A percentile compares a stretch with the other conserved stretches of the same genome.
These are phyloP conservation scores for Halesus radiatus DNA, from an alignment of 1,140 invertebrate genomes.

Conservation along the genomic window DNA sequence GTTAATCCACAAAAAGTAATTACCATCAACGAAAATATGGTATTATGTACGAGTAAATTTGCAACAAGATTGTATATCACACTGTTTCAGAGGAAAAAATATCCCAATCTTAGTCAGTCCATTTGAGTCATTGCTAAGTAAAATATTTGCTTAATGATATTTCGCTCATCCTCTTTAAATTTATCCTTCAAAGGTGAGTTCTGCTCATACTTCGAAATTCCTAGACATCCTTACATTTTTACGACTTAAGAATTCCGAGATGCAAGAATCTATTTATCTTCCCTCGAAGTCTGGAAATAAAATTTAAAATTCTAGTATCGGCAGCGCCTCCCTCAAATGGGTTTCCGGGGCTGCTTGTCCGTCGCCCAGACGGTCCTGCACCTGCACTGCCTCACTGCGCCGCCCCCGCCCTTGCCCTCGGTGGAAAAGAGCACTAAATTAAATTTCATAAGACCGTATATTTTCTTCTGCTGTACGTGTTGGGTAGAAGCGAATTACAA, in stretches of 20 bases:
- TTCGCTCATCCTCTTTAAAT: no score
- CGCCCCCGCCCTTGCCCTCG: no score
- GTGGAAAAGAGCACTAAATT: conserved; percentile 40
- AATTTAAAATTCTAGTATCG: conserved; percentile 28
- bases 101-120: no score
- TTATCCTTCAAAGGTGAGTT: no score
- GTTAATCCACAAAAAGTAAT: no score
- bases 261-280: conserved; percentile 28
- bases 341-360: neutral
- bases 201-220: neutral
- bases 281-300: conserved; percentile 13
- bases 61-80: no score
- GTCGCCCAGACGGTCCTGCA: neutral
- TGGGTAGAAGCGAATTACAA: conserved; percentile 15
- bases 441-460: conserved; percentile 52
- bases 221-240: neutral
- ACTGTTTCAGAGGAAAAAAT: no score
- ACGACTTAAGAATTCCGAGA: neutral
- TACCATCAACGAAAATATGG: no score
- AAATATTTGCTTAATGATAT: no score
- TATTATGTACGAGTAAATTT: no score
- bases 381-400: conserved; percentile 35
- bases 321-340: neutral
- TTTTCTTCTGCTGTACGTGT: conserved; percentile 48
- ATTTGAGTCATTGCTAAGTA: no score